Conservation (phyloP, 2,888 invertebrate species). For the Acleris holmiana region DNA sequence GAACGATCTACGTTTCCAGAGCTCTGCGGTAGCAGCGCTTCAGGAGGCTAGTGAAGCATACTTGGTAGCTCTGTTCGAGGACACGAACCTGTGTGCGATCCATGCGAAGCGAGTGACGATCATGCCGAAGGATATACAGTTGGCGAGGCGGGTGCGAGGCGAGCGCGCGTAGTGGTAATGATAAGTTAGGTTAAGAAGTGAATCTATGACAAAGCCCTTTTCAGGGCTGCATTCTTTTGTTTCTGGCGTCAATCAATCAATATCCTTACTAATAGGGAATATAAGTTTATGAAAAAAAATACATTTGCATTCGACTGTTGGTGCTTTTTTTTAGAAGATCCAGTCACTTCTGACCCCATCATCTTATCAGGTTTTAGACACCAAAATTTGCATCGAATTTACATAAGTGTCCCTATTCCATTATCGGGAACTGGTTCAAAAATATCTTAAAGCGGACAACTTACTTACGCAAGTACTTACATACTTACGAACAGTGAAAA, state of each 20-base stretch:
- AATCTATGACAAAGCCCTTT: slow-evolving; percentile 74
- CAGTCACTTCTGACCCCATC: too few relatives aligned
- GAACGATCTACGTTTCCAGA: slow-evolving; percentile 88
- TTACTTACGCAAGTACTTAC: too few relatives aligned
- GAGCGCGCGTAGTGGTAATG: slow-evolving; percentile 61
- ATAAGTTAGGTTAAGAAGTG: slow-evolving; percentile 32
- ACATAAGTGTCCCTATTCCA: too few relatives aligned
- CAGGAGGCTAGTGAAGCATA: slow-evolving; percentile 86
- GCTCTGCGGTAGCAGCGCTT: slow-evolving; percentile 88
- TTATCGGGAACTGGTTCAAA: too few relatives aligned
- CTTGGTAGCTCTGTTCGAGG: slow-evolving; percentile 89
- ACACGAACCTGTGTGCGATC: slow-evolving; percentile 91
- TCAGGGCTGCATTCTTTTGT: slow-evolving; percentile 62
- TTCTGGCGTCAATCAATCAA: slow-evolving; percentile 40
- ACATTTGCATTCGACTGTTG: too few relatives aligned
- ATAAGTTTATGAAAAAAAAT: too few relatives aligned
- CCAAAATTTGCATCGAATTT: too few relatives aligned
- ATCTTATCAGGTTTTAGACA: too few relatives aligned
- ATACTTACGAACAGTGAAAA: too few relatives aligned
- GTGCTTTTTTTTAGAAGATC: too few relatives aligned
- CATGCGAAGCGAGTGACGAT: slow-evolving; percentile 83
- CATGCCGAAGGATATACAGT: slow-evolving; percentile 73
- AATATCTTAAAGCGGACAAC: too few relatives aligned
- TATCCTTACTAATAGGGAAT: too few relatives aligned
- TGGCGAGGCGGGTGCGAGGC: slow-evolving; percentile 68